These are phyloP conservation scores for Calidris pugnax DNA, from an alignment of 2,113 vertebrate genomes.

Conservation along the genomic window DNA sequence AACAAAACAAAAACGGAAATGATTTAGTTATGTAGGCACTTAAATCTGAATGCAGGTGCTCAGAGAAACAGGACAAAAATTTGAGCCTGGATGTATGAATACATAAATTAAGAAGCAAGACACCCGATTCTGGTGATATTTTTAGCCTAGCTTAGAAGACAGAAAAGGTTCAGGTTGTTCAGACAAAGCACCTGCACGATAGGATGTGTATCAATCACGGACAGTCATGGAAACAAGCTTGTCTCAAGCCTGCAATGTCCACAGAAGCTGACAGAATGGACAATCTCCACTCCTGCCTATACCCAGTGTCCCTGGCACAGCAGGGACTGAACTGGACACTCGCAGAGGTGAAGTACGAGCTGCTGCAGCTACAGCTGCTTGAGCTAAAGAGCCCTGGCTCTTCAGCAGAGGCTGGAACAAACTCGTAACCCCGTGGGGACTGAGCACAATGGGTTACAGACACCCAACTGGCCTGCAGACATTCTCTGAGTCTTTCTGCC, in stretches of 20 bases:
- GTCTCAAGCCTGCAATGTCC: not conserved
- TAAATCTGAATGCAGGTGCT: not conserved
- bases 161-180: not conserved
- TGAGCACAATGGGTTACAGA: not conserved
- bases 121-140: not conserved
- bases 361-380: not conserved
- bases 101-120: not conserved
- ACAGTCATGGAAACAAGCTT: fast-evolving
- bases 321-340: not conserved
- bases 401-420: not conserved
- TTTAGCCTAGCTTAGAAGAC: not conserved
- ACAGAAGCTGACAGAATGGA: not conserved
- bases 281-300: not conserved
- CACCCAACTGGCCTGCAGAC: not conserved
- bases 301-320: not conserved
- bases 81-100: not conserved
- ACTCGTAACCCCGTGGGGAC: not conserved
- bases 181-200: not conserved
- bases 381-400: not conserved
- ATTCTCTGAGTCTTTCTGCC: not conserved
- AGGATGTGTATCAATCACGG: fast-evolving
- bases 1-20: not conserved
- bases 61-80: not conserved
- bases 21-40: not conserved
- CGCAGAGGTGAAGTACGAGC: not conserved